These are phyloP conservation scores for Epizoanthus fatuus DNA, from an alignment of 92 coral and sea anemone genomes.

Conservation along the genomic window DNA sequence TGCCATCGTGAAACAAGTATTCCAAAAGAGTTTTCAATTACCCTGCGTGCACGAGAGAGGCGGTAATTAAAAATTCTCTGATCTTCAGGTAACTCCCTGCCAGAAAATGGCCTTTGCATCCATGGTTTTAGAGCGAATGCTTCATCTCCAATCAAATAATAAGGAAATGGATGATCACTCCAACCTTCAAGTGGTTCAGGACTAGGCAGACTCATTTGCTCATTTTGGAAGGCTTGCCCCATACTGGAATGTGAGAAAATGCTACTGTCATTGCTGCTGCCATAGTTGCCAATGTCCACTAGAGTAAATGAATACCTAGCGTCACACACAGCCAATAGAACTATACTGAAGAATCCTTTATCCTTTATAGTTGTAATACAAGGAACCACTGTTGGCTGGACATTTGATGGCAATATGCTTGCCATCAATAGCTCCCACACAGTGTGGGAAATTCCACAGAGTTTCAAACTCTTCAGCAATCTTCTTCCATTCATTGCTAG, in stretches of 20 bases:
- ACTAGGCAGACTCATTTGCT: slow-evolving; percentile 32
- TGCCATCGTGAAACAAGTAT: slow-evolving; percentile 59
- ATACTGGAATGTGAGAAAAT: slow-evolving; percentile 44
- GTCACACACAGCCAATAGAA: background rate
- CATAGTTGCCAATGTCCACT: slow-evolving; percentile 51
- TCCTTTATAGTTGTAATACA: slow-evolving; percentile 38
- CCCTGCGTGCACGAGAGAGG: slow-evolving; percentile 50
- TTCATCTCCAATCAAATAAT: slow-evolving; percentile 65
- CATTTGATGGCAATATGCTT: background rate
- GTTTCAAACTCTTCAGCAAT: slow-evolving; percentile 4
- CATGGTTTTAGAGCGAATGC: slow-evolving; percentile 50
- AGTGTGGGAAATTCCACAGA: slow-evolving; percentile 31
- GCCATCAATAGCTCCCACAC: no score
- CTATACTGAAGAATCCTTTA: slow-evolving; percentile 12
- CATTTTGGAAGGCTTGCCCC: slow-evolving; percentile 63
- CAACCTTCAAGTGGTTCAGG: slow-evolving; percentile 51
- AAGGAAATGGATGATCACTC: slow-evolving; percentile 25
- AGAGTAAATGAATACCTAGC: slow-evolving; percentile 15
- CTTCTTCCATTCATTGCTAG: slow-evolving; percentile 11
- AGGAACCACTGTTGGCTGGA: slow-evolving; percentile 17
- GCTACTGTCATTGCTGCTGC: slow-evolving; percentile 55
- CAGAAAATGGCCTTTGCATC: slow-evolving; percentile 48
- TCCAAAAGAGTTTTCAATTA: slow-evolving; percentile 58
- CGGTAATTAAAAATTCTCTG: slow-evolving; percentile 53
- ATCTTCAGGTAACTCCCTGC: slow-evolving; percentile 36